phyloP scores from a whole-genome alignment of 2,888 invertebrate genomes.

The Campopleginae sp. region DNA sequence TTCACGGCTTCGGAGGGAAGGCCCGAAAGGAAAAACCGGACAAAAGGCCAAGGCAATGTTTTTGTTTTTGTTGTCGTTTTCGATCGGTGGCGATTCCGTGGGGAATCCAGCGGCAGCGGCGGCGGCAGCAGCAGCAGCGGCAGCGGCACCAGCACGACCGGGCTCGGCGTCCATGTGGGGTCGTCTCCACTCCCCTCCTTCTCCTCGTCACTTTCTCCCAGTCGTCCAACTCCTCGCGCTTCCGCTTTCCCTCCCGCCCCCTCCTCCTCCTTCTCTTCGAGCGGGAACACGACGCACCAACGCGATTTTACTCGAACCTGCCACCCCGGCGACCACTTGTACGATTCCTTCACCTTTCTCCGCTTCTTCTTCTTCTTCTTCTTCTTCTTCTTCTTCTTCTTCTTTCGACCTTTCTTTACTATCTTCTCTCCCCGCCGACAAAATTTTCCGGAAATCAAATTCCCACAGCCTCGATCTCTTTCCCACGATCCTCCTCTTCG shows the following conservation, averaged over 20 bases:
- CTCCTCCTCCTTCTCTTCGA: conserved; percentile 51
- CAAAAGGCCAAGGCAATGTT: not conserved
- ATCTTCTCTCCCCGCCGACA: conserved; percentile 66
- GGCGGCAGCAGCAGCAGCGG: not conserved
- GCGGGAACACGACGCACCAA: not conserved
- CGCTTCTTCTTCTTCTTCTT: conserved; percentile 66
- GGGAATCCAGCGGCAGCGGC: conserved; percentile 64
- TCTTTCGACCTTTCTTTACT: conserved; percentile 44
- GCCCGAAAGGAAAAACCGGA: conserved; percentile 65
- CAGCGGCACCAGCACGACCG: conserved; percentile 62
- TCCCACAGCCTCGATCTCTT: not conserved
- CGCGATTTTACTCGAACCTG: conserved; percentile 66
- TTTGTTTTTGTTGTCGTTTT: conserved; percentile 23
- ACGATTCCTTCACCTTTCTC: conserved; percentile 32
- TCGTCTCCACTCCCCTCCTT: conserved; percentile 73
- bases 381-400: conserved; percentile 70
- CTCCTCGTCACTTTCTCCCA: conserved; percentile 78
- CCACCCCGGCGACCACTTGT: conserved; percentile 65
- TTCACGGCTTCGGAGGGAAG: conserved; percentile 71
- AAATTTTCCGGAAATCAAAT: not conserved
- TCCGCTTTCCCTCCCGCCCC: conserved; percentile 58
- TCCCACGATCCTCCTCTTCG: not conserved
- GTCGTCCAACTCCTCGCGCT: conserved; percentile 44
- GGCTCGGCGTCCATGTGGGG: conserved; percentile 83
- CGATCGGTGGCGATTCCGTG: too few relatives aligned